Conservation (phyloP, 1,140 invertebrate genomes). For the Stenopsyche tienmushanensis region DNA sequence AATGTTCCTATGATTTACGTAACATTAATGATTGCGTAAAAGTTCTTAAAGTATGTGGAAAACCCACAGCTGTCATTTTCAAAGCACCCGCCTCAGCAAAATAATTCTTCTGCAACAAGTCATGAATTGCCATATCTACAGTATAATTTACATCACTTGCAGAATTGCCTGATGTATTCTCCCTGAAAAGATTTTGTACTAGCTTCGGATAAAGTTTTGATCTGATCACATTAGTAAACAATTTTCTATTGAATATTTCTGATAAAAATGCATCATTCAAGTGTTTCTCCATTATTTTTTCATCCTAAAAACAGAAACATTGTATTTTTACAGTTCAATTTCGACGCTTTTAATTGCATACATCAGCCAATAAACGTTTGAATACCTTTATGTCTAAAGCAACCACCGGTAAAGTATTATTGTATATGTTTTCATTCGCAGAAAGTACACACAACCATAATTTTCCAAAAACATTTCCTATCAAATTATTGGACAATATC, state of each 20-base stretch:
- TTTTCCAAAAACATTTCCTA: constrained; percentile 11
- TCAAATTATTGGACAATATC: not conserved
- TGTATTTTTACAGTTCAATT: constrained; percentile 10
- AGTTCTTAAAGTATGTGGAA: constrained; percentile 27
- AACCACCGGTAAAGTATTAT: not conserved
- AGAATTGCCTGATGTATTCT: not conserved
- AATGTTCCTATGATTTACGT: not conserved
- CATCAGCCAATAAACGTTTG: not conserved
- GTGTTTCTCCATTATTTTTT: constrained; percentile 16
- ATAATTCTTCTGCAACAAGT: constrained; percentile 31
- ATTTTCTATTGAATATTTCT: constrained; percentile 30
- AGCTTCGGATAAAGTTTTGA: constrained; percentile 33
- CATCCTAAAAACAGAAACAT: constrained; percentile 25
- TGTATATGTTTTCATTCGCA: not conserved
- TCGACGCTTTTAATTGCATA: not conserved
- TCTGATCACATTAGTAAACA: constrained; percentile 28
- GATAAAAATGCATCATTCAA: constrained; percentile 28
- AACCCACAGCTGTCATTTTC: constrained; percentile 27
- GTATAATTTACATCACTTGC: constrained; percentile 19
- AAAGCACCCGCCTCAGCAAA: constrained; percentile 35
- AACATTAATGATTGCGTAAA: constrained; percentile 30
- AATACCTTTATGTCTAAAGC: constrained; percentile 17
- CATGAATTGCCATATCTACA: constrained; percentile 26
- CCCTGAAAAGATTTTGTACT: constrained; percentile 32
- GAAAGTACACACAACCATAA: constrained; percentile 21